A percentile compares a stretch with the other conserved stretches of the same genome.
phyloP scores from a whole-genome alignment of 2,888 invertebrate species.

The Tineola bisselliella region DNA sequence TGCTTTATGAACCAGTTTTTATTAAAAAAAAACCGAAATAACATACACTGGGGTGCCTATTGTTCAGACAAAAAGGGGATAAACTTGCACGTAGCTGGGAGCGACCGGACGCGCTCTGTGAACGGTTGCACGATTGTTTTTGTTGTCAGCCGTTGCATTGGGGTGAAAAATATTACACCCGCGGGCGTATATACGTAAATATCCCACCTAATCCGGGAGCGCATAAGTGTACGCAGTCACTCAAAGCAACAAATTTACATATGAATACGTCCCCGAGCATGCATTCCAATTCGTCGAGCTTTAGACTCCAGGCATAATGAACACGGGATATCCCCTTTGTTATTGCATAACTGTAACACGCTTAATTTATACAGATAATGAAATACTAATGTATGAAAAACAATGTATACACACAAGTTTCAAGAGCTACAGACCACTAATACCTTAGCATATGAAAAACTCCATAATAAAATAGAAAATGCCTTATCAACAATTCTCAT shows the following conservation, averaged over 20 bases:
- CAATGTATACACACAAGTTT: no score
- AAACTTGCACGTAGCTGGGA: conserved; percentile 11
- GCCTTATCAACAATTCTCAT: not conserved
- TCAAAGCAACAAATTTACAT: not conserved
- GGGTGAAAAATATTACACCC: conserved; percentile 67
- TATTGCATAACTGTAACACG: not conserved
- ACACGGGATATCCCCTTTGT: not conserved
- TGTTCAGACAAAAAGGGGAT: conserved; percentile 39
- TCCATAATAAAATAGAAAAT: no score
- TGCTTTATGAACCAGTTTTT: conserved; percentile 32
- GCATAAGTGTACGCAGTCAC: conserved; percentile 2
- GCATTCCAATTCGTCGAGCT: not conserved
- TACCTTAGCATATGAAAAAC: no score
- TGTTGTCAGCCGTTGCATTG: conserved; percentile 23
- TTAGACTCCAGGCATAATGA: not conserved
- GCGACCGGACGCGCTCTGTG: conserved; percentile 13
- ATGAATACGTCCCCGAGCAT: conserved; percentile 9
- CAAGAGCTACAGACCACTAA: no score
- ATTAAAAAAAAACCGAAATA: conserved; percentile 24
- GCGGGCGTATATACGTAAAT: conserved; percentile 43
- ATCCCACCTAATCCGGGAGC: conserved; percentile 14
- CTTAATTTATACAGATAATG: not conserved
- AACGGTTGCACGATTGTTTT: conserved; percentile 24
- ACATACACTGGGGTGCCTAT: conserved; percentile 32
- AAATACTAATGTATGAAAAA: not conserved